Conservation (phyloP, 64 coral and sea anemone species). For the Montipora foliosa region DNA sequence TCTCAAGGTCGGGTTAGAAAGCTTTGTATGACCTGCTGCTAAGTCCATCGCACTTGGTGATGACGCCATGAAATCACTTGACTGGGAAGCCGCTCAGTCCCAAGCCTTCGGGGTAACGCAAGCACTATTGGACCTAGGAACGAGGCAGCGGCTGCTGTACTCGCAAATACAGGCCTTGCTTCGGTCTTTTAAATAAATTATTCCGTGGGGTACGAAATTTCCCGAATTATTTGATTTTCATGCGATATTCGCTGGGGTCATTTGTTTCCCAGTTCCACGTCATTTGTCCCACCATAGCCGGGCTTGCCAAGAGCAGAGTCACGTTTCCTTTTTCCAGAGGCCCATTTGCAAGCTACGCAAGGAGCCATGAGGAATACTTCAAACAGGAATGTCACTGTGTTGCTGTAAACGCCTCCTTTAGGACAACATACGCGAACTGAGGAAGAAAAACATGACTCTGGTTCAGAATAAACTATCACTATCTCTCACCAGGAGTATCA, state of each 20-base stretch:
- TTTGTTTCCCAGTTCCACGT: slow-evolving; percentile 69
- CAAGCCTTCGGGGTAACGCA: neutral
- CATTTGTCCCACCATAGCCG: slow-evolving; percentile 83
- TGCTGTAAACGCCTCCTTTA: slow-evolving; percentile 42
- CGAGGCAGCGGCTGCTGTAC: neutral
- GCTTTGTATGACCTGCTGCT: too few relatives aligned
- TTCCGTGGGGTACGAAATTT: neutral
- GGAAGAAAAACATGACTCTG: slow-evolving; percentile 6
- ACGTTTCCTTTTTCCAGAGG: slow-evolving; percentile 27
- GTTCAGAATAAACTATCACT: neutral
- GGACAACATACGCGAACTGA: slow-evolving; percentile 82
- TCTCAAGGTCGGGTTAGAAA: too few relatives aligned
- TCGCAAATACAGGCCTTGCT: neutral
- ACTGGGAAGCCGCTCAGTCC: neutral
- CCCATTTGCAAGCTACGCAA: slow-evolving; percentile 81
- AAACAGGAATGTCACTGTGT: slow-evolving; percentile 61
- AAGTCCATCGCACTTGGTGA: too few relatives aligned
- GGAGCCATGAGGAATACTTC: slow-evolving; percentile 75
- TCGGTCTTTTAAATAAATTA: too few relatives aligned
- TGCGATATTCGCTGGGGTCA: neutral
- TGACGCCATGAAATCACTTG: neutral
- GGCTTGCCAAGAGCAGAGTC: slow-evolving; percentile 19
- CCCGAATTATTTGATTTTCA: neutral
- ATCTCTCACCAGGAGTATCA: too few relatives aligned
- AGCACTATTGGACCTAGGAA: neutral